phyloP scores from a whole-genome alignment of 2,888 invertebrate species.

The Lottia gigantea region DNA sequence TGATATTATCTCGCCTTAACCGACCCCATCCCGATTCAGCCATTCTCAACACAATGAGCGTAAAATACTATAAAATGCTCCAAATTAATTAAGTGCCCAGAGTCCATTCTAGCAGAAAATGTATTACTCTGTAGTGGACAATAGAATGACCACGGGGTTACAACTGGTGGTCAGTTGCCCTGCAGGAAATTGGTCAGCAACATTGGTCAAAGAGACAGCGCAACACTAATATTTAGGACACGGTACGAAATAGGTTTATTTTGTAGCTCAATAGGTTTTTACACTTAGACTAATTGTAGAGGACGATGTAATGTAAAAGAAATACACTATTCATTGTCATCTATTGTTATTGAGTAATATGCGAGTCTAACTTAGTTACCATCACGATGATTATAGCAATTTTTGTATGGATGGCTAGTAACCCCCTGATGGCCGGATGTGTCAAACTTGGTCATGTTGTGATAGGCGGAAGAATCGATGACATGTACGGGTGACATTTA shows the following conservation, averaged over 20 bases:
- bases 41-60: constrained; percentile 18
- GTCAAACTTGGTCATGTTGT: constrained; percentile 24
- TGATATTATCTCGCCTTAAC: constrained; percentile 22
- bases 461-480: constrained; percentile 21
- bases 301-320: too few species aligned
- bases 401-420: too few species aligned
- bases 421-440: constrained; percentile 23
- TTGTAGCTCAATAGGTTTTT: too few species aligned
- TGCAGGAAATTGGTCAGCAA: constrained; percentile 12
- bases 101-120: constrained; percentile 21
- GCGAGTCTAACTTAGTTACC: too few species aligned
- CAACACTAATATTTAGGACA: neutral
- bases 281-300: too few species aligned
- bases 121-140: constrained; percentile 14
- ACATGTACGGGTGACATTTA: constrained; percentile 20
- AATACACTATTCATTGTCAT: too few species aligned
- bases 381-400: too few species aligned
- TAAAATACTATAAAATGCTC: constrained; percentile 24
- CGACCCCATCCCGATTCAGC: constrained; percentile 17
- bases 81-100: constrained; percentile 25
- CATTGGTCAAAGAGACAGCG: constrained; percentile 15
- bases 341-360: too few species aligned
- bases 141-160: constrained; percentile 17
- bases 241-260: too few species aligned
- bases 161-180: constrained; percentile 22